phyloP scores from a whole-genome alignment of 2,888 invertebrate genomes.

The Pherbina coryleti region DNA sequence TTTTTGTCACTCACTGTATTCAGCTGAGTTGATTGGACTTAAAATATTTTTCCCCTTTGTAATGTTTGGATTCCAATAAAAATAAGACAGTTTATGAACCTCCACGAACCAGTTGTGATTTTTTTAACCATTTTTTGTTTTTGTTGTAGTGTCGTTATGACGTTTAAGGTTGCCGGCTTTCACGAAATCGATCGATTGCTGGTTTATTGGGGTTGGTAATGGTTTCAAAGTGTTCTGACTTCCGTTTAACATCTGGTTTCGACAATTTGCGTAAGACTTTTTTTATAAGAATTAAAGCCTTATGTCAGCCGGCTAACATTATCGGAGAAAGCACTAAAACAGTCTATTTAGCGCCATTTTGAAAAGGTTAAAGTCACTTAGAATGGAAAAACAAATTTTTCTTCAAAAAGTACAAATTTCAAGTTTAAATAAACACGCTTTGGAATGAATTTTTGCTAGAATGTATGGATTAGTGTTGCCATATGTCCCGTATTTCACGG shows the following conservation, averaged over 20 bases:
- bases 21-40: constrained; percentile 12
- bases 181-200: constrained; percentile 50
- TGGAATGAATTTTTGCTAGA: no score
- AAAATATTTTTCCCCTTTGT: neutral
- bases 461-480: no score
- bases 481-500: no score
- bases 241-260: neutral
- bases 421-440: no score
- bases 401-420: no score
- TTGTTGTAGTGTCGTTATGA: neutral
- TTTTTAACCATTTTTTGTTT: neutral
- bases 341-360: no score
- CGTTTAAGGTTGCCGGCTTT: constrained; percentile 58
- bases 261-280: neutral
- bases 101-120: neutral
- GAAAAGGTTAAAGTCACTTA: no score
- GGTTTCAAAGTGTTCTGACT: constrained; percentile 47
- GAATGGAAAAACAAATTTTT: no score
- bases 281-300: no score
- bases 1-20: neutral
- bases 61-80: neutral
- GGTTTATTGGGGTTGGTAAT: constrained; percentile 65
- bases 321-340: no score
- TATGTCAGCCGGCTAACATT: no score
- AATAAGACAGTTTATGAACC: constrained; percentile 15